Conservation (phyloP, 2,888 invertebrate genomes). For the Thera obeliscata region DNA sequence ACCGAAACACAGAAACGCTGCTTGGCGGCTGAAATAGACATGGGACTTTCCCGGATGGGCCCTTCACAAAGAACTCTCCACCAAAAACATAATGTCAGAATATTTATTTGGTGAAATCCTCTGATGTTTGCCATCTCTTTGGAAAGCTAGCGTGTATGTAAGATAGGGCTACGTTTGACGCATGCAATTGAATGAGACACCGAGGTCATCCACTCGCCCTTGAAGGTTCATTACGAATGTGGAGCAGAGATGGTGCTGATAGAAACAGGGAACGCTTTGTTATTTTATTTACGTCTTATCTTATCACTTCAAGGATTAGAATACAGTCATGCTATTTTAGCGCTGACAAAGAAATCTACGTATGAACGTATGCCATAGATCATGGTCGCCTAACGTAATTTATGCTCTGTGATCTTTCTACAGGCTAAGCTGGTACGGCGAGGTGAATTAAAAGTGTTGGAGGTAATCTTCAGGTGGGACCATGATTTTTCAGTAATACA, state of each 20-base stretch:
- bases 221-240: conserved; percentile 52
- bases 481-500: too few species aligned
- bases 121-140: too few species aligned
- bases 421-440: not conserved
- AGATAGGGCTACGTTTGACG: conserved; percentile 1
- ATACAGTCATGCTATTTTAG: conserved; percentile 18
- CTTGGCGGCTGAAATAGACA: too few species aligned
- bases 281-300: conserved; percentile 33
- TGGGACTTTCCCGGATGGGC: too few species aligned
- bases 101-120: too few species aligned
- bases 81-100: too few species aligned
- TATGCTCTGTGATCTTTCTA: not conserved
- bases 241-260: conserved; percentile 43
- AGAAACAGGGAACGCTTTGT: conserved; percentile 36
- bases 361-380: conserved; percentile 1
- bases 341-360: conserved; percentile 17
- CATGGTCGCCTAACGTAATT: conserved; percentile 2
- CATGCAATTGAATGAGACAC: conserved; percentile 31
- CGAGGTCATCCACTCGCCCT: conserved; percentile 46
- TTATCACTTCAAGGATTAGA: conserved; percentile 36
- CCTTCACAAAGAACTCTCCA: too few species aligned
- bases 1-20: too few species aligned
- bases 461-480: too few species aligned
- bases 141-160: not conserved
- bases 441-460: too few species aligned